A percentile compares a stretch with the other conserved stretches of the same genome.
Conservation (phyloP, 2,797 vertebrate species). For the Aldrovandia affinis region DNA sequence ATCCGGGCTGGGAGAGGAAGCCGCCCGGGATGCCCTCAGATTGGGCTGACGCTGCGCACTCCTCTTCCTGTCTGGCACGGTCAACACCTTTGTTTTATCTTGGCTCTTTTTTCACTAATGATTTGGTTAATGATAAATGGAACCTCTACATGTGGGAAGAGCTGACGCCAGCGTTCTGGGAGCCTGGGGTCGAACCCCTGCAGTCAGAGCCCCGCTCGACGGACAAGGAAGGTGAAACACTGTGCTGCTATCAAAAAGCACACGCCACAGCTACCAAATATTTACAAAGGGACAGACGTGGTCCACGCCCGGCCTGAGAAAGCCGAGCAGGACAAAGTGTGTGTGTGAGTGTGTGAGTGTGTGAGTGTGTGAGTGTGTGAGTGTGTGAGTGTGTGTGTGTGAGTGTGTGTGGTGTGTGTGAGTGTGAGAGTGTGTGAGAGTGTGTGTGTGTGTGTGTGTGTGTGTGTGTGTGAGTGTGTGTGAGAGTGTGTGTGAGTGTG, state of each 20-base stretch:
- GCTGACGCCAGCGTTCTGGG: neutral
- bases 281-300: neutral
- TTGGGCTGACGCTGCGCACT: neutral
- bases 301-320: no score
- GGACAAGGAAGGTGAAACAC: neutral
- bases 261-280: neutral
- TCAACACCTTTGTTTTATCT: constrained; percentile 22
- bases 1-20: constrained; percentile 4
- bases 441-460: no score
- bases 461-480: no score
- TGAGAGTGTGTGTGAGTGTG: no score
- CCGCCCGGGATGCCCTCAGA: constrained; percentile 6
- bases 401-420: no score
- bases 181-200: neutral
- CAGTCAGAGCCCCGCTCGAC: neutral
- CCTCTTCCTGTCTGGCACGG: constrained; percentile 20
- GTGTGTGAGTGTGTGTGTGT: no score
- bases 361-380: no score
- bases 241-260: neutral
- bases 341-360: no score
- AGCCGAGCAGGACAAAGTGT: neutral
- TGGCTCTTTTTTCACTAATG: neutral
- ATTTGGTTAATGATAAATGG: constrained; percentile 27
- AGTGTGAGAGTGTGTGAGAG: no score
- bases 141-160: neutral